Percentiles rank a stretch among this genome's conserved stretches.
These are phyloP conservation scores for Meloidogyne exigua DNA, from an alignment of 1,140 invertebrate species.

Conservation along the genomic window DNA sequence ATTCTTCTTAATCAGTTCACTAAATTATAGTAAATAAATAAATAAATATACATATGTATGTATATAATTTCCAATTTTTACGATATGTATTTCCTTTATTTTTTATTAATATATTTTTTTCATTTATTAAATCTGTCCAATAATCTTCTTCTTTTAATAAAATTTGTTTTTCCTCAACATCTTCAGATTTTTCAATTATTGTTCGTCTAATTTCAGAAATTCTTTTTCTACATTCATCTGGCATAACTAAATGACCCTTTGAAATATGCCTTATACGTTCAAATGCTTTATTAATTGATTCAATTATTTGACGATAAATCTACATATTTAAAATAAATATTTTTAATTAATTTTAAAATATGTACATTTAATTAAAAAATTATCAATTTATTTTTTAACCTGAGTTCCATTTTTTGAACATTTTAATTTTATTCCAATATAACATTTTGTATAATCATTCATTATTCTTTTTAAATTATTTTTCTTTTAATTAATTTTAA, in stretches of 20 bases:
- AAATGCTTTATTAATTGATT: constrained; percentile 13
- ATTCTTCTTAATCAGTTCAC: too few species aligned
- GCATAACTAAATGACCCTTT: constrained; percentile 12
- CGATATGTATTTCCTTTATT: background rate
- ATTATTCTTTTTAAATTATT: background rate
- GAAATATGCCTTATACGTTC: constrained; percentile 18
- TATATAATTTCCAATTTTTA: background rate
- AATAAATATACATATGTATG: background rate
- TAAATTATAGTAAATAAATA: too few species aligned
- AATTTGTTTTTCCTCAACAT: background rate
- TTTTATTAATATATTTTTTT: background rate
- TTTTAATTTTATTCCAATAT: background rate
- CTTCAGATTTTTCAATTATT: constrained; percentile 4
- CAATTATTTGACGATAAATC: constrained; percentile 3
- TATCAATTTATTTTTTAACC: background rate
- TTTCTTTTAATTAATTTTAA: background rate
- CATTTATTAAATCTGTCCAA: constrained; percentile 14
- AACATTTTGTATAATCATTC: constrained; percentile 23
- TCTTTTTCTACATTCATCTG: constrained; percentile 12
- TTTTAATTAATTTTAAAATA: background rate
- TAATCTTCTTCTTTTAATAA: background rate
- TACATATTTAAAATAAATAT: background rate
- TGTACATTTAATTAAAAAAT: too few species aligned
- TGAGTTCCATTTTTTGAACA: constrained; percentile 19
- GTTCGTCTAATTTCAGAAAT: background rate